These are phyloP conservation scores for Erithacus rubecula DNA, from an alignment of 2,797 vertebrate genomes.

Conservation along the genomic window DNA sequence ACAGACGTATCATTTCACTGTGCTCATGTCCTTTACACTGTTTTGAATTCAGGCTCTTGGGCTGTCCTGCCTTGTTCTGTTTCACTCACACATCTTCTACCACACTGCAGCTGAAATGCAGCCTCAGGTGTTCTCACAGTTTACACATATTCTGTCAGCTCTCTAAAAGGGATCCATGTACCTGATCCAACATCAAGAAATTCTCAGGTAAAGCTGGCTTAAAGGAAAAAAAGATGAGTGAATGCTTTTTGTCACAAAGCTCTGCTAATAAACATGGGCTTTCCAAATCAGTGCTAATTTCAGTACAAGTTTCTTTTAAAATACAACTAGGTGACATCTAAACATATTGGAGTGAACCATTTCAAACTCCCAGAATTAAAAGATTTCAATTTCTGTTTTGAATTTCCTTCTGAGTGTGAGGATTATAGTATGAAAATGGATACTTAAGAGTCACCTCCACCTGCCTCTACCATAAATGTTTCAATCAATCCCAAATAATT, in stretches of 20 bases:
- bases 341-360: neutral
- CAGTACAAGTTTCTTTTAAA: neutral
- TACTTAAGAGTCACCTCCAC: neutral
- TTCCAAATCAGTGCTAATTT: neutral
- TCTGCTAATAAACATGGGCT: neutral
- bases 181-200: neutral
- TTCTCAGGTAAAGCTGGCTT: neutral
- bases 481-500: neutral
- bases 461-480: fast-evolving
- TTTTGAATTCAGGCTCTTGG: neutral
- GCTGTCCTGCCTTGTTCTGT: neutral
- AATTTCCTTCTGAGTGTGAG: neutral
- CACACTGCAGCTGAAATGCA: neutral
- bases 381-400: neutral
- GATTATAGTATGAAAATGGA: neutral
- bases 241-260: neutral
- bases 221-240: neutral
- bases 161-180: neutral
- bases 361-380: neutral
- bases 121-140: neutral
- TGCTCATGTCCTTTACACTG: neutral
- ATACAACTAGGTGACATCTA: neutral
- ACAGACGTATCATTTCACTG: neutral
- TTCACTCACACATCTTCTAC: neutral
- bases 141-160: neutral